phyloP scores from a whole-genome alignment of 2,113 vertebrate genomes.

The Spea bombifrons region DNA sequence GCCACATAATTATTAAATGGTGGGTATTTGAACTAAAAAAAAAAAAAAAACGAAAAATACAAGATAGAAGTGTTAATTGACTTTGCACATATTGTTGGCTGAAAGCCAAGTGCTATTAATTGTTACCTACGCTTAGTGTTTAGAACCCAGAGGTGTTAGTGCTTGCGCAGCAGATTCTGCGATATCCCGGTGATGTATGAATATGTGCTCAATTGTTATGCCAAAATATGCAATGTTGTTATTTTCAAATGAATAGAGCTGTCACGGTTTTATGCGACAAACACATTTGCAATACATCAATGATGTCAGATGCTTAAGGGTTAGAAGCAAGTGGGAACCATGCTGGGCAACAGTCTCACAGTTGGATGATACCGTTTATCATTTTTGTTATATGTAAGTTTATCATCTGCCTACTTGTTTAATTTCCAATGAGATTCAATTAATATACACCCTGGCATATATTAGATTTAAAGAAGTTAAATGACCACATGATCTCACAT shows the following conservation, averaged over 20 bases:
- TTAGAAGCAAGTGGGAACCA: neutral
- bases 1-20: too few relatives aligned
- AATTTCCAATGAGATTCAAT: too few relatives aligned
- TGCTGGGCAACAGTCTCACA: too few relatives aligned
- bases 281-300: slow-evolving; percentile 23
- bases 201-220: slow-evolving; percentile 12
- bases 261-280: slow-evolving; percentile 1
- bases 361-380: too few relatives aligned
- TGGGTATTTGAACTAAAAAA: too few relatives aligned
- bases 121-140: slow-evolving; percentile 1
- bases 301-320: slow-evolving; percentile 7
- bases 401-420: too few relatives aligned
- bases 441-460: too few relatives aligned
- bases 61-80: neutral
- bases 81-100: neutral
- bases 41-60: too few relatives aligned
- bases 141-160: neutral
- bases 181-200: neutral
- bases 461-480: too few relatives aligned
- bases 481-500: too few relatives aligned
- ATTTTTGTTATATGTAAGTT: too few relatives aligned
- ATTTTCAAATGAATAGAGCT: slow-evolving; percentile 25
- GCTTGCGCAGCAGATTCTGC: neutral
- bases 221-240: slow-evolving; percentile 27
- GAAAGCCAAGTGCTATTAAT: neutral